Conservation (phyloP, 2,888 invertebrate genomes). For the Idaea aversata region DNA sequence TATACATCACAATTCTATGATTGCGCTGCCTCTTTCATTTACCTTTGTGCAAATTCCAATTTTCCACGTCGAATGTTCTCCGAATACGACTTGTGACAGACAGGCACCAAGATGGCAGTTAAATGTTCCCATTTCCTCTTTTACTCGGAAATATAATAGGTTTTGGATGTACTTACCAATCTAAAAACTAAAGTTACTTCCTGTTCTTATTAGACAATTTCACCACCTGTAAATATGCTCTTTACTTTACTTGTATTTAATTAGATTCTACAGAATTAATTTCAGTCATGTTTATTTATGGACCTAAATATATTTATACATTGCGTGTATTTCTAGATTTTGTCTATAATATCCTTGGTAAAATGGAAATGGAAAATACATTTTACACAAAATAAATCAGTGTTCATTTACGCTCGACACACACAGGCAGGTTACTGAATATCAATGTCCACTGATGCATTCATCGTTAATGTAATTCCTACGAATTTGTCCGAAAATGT, state of each 20-base stretch:
- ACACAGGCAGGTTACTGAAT: background rate
- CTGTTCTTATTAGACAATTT: background rate
- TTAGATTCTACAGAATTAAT: too few species aligned
- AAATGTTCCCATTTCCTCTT: background rate
- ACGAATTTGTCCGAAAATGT: background rate
- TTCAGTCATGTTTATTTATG: too few species aligned
- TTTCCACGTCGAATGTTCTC: background rate
- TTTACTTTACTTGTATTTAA: too few species aligned
- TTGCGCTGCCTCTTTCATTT: background rate
- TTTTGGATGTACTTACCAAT: background rate
- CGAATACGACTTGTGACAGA: constrained; percentile 1
- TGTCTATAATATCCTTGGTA: too few species aligned
- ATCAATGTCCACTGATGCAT: background rate
- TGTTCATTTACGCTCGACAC: background rate
- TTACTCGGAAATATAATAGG: background rate
- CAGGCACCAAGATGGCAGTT: background rate
- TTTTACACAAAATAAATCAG: too few species aligned
- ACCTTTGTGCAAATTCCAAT: constrained; percentile 1
- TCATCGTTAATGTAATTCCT: background rate
- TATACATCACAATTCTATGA: background rate
- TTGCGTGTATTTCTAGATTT: too few species aligned
- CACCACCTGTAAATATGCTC: background rate
- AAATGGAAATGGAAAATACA: too few species aligned
- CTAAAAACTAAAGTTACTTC: background rate
- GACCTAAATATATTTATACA: too few species aligned